Evolutionary conservation across 2,113 vertebrate genomes (phyloP).

Genomic region (Mormyrus iriodes): DNA sequence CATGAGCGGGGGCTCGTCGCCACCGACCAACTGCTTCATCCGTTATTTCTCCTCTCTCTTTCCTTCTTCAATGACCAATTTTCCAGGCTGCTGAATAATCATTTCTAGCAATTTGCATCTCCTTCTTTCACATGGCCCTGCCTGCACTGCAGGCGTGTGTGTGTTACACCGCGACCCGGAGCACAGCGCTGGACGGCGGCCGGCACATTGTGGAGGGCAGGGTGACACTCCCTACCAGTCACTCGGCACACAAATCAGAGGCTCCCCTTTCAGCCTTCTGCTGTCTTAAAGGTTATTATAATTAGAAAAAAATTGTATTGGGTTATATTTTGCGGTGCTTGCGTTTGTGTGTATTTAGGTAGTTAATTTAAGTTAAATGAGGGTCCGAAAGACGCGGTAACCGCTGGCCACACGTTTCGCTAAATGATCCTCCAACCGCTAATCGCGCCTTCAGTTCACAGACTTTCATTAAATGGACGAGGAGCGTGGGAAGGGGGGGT

Average conservation of each 20-base stretch:
- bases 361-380: neutral
- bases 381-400: neutral
- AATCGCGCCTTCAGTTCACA: neutral
- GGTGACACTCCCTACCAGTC: neutral
- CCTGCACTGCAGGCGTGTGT: neutral
- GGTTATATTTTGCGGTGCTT: neutral
- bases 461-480: neutral
- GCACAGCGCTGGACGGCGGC: neutral
- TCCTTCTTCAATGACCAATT: constrained; percentile 13
- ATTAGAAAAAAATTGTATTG: neutral
- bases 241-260: neutral
- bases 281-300: neutral
- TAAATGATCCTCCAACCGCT: neutral
- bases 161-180: neutral
- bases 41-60: neutral
- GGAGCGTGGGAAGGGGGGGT: neutral
- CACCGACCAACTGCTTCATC: neutral
- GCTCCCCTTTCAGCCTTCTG: neutral
- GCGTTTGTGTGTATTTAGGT: neutral
- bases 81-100: constrained; percentile 28
- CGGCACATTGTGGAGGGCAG: neutral
- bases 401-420: neutral
- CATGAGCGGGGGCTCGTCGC: neutral
- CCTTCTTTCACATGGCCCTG: neutral
- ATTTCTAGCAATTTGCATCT: constrained; percentile 18